Evolutionary conservation across 2,888 invertebrate species (phyloP).

Genomic region (Caradrina kadenii): DNA sequence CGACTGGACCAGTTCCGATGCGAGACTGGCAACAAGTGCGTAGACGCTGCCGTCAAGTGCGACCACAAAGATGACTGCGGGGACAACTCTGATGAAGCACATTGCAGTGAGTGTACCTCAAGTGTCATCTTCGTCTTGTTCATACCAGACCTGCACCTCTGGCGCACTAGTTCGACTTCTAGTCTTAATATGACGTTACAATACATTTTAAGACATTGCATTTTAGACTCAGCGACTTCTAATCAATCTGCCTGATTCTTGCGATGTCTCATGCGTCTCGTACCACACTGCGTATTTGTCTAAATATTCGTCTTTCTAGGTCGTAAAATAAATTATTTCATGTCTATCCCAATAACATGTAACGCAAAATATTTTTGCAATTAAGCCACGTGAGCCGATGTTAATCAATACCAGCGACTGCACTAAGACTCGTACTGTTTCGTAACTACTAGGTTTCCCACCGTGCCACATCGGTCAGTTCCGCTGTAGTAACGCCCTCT

Average conservation of each 20-base stretch:
- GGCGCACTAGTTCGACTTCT: neutral
- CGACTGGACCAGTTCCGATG: constrained; percentile 96
- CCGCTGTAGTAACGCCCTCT: constrained; percentile 97
- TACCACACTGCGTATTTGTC: too few species aligned
- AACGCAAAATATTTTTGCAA: too few species aligned
- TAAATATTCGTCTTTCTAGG: too few species aligned
- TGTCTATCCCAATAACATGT: too few species aligned
- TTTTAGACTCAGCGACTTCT: too few species aligned
- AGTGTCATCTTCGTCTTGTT: neutral
- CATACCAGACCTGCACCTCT: neutral
- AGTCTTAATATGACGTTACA: neutral
- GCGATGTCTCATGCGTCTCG: too few species aligned
- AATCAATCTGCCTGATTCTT: too few species aligned
- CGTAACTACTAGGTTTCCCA: constrained; percentile 93
- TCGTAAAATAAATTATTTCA: too few species aligned
- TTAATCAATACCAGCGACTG: neutral
- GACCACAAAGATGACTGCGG: constrained; percentile 97
- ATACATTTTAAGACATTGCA: too few species aligned
- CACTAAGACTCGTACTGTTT: neutral
- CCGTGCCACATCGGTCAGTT: constrained; percentile 97
- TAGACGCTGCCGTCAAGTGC: constrained; percentile 94
- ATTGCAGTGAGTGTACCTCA: constrained; percentile 92
- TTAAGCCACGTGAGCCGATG: too few species aligned
- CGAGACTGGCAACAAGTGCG: constrained; percentile 94
- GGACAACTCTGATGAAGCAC: constrained; percentile 97